Percentiles rank a stretch among this genome's conserved stretches.
Conservation (phyloP, 2,797 vertebrate species). For the Eospalax fontanierii region DNA sequence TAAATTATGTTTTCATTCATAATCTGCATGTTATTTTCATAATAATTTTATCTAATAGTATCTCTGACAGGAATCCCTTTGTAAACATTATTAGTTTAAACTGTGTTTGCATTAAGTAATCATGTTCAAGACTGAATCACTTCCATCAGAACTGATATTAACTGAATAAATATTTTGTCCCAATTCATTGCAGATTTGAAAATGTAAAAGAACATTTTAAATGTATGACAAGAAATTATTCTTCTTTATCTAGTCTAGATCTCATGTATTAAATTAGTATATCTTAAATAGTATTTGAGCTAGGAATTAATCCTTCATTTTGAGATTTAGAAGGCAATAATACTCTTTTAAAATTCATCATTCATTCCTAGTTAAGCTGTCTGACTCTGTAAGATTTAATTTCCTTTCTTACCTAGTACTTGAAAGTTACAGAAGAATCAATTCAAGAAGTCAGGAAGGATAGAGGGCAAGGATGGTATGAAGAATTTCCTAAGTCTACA, state of each 20-base stretch:
- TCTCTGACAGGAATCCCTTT: neutral
- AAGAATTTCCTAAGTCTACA: slow-evolving; percentile 54
- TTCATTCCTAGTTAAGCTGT: slow-evolving; percentile 39
- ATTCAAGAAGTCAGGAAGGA: slow-evolving; percentile 36
- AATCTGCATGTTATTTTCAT: neutral
- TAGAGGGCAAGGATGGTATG: slow-evolving; percentile 1
- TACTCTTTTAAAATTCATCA: neutral
- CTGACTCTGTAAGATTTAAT: neutral
- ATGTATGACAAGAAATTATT: slow-evolving; percentile 34
- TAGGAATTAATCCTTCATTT: neutral
- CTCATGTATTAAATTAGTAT: neutral
- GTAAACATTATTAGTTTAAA: neutral
- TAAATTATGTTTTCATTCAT: slow-evolving; percentile 1
- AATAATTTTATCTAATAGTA: slow-evolving; percentile 48
- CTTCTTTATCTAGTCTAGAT: slow-evolving; percentile 14
- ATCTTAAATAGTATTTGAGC: slow-evolving; percentile 16
- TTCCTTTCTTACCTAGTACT: slow-evolving; percentile 6
- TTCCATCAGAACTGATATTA: neutral
- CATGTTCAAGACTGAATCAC: neutral
- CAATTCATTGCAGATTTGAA: slow-evolving; percentile 34
- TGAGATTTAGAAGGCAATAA: neutral
- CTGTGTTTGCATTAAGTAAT: slow-evolving; percentile 10
- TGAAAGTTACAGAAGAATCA: slow-evolving; percentile 47
- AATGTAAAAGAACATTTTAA: slow-evolving; percentile 44
- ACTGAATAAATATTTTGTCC: neutral